Conservation (phyloP, 2,797 vertebrate genomes). For the Zalophus californianus region DNA sequence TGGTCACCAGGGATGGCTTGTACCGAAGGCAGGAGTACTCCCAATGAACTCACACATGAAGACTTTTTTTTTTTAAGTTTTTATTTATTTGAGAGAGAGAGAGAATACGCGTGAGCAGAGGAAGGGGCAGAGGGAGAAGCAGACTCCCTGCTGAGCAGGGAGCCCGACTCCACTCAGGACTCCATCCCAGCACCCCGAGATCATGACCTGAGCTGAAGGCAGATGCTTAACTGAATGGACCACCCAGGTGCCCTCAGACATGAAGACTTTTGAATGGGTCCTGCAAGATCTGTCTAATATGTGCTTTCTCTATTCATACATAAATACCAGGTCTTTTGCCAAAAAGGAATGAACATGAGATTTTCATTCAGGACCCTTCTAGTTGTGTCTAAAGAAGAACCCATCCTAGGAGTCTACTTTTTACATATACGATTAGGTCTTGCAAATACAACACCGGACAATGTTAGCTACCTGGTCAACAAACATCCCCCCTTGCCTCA, state of each 20-base stretch:
- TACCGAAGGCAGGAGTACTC: not conserved
- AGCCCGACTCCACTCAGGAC: not conserved
- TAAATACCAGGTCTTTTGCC: not conserved
- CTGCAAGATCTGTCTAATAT: not conserved
- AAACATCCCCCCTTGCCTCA: accelerated
- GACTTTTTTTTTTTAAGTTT: not conserved
- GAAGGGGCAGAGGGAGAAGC: not conserved
- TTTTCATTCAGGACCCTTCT: not conserved
- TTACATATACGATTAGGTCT: not conserved
- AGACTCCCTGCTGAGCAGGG: not conserved
- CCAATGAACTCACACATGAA: not conserved
- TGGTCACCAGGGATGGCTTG: not conserved
- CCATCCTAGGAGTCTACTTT: not conserved
- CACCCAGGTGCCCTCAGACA: not conserved
- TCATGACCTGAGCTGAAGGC: not conserved
- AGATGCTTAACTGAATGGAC: not conserved
- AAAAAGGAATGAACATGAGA: not conserved
- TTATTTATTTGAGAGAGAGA: not conserved
- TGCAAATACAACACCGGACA: not conserved
- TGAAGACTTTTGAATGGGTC: not conserved
- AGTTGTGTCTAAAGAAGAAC: not conserved
- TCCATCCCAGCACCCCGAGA: not conserved
- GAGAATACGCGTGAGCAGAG: not conserved
- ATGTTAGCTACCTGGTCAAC: not conserved
- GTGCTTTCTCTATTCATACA: not conserved